phyloP scores from a whole-genome alignment of 2,113 vertebrate species.

The Indicator maculatus region DNA sequence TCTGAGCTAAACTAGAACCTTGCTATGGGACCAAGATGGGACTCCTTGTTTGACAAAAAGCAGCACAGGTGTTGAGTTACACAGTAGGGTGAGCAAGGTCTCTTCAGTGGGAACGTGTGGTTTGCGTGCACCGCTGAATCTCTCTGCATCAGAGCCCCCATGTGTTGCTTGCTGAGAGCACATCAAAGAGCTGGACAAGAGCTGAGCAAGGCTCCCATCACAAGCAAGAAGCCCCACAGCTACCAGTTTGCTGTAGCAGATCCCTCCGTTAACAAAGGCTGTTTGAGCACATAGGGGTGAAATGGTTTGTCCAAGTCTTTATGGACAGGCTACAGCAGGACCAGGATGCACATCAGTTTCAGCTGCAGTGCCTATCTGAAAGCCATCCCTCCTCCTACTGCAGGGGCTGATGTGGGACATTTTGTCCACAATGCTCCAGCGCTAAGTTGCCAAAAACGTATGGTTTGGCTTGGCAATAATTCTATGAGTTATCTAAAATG shows the following conservation, averaged over 20 bases:
- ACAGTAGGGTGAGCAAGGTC: background rate
- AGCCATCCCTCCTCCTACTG: background rate
- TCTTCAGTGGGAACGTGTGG: background rate
- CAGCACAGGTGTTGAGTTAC: background rate
- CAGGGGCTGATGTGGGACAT: background rate
- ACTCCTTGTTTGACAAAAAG: background rate
- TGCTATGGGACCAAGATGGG: background rate
- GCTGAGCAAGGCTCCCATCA: fast-evolving
- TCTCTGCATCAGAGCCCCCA: background rate
- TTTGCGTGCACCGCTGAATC: fast-evolving
- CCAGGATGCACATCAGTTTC: background rate
- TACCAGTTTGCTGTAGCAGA: background rate
- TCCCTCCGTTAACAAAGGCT: background rate
- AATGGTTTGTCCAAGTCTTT: background rate
- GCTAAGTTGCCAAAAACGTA: background rate
- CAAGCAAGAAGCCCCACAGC: background rate
- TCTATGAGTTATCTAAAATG: background rate
- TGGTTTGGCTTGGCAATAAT: background rate
- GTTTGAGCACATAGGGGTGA: background rate
- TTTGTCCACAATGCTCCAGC: background rate
- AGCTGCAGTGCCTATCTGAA: background rate
- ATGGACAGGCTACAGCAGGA: fast-evolving
- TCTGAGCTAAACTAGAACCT: background rate
- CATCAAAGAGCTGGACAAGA: background rate
- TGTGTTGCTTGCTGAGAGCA: background rate